Conservation (phyloP, 1,140 invertebrate genomes). For the Aphaenogaster ashmeadi region DNA sequence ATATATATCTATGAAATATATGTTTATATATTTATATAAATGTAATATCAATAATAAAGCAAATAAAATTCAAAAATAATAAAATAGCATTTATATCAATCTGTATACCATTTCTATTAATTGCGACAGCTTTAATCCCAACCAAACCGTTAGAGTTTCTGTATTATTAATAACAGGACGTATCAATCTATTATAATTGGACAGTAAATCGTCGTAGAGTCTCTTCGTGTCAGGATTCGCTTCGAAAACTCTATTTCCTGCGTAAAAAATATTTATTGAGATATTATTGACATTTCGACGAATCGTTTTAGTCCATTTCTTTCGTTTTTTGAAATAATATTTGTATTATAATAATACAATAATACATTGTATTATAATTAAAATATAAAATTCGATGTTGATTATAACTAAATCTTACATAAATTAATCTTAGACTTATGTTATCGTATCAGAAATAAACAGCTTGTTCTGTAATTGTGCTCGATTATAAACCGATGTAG, state of each 20-base stretch:
- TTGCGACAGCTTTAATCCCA: conserved; percentile 97
- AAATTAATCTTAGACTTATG: neutral
- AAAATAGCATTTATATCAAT: neutral
- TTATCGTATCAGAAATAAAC: neutral
- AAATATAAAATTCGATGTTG: neutral
- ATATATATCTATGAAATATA: neutral
- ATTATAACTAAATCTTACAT: neutral
- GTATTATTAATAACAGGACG: conserved; percentile 97
- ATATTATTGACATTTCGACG: neutral
- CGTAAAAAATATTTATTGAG: conserved; percentile 70
- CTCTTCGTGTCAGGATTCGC: conserved; percentile 97
- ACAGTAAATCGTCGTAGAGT: conserved; percentile 96
- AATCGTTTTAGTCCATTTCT: neutral
- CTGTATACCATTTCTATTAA: conserved; percentile 96
- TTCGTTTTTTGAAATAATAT: neutral
- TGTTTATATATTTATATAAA: neutral
- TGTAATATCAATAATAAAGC: neutral
- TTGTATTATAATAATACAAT: neutral
- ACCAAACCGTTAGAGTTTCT: conserved; percentile 96
- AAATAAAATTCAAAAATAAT: neutral
- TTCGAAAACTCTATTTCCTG: conserved; percentile 89
- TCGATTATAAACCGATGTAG: neutral
- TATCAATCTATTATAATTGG: conserved; percentile 98
- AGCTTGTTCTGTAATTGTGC: neutral
- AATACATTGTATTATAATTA: neutral